These are phyloP conservation scores for Drosophila mauritiana DNA, from an alignment of 1,140 invertebrate species.

Conservation along the genomic window DNA sequence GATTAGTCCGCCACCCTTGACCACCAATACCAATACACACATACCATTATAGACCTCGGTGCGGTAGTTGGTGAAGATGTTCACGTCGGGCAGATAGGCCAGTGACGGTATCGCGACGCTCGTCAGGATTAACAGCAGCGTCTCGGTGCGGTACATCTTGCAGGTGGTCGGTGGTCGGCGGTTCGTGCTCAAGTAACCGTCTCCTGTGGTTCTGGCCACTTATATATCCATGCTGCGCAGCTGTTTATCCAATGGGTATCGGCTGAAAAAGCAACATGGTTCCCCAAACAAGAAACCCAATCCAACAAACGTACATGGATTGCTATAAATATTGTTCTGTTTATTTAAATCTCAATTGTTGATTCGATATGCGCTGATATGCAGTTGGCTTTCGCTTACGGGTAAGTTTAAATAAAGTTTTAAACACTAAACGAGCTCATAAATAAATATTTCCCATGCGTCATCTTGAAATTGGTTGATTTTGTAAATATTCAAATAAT, in stretches of 20 bases:
- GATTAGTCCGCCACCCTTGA: no score
- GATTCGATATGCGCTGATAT: no score
- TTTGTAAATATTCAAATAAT: no score
- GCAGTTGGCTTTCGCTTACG: no score
- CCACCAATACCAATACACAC: neutral
- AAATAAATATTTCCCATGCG: no score
- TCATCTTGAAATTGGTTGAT: no score
- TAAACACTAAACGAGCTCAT: no score
- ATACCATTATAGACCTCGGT: slow-evolving; percentile 70
- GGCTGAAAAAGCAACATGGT: slow-evolving; percentile 19
- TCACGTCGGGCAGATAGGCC: slow-evolving; percentile 61
- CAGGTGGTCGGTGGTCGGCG: neutral
- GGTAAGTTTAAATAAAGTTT: no score
- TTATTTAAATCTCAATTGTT: neutral
- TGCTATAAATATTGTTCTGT: neutral
- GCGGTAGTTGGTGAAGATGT: slow-evolving; percentile 71
- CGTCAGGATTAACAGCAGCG: slow-evolving; percentile 32
- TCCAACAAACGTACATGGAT: neutral
- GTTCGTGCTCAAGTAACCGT: slow-evolving; percentile 3
- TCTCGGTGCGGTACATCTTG: slow-evolving; percentile 5
- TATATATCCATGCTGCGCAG: slow-evolving; percentile 4
- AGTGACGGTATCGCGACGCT: slow-evolving; percentile 14
- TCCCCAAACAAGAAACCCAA: neutral
- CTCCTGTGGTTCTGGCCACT: neutral
- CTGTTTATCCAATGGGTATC: neutral